phyloP scores from a whole-genome alignment of 1,140 invertebrate genomes.

The Drosophila paulistorum region DNA sequence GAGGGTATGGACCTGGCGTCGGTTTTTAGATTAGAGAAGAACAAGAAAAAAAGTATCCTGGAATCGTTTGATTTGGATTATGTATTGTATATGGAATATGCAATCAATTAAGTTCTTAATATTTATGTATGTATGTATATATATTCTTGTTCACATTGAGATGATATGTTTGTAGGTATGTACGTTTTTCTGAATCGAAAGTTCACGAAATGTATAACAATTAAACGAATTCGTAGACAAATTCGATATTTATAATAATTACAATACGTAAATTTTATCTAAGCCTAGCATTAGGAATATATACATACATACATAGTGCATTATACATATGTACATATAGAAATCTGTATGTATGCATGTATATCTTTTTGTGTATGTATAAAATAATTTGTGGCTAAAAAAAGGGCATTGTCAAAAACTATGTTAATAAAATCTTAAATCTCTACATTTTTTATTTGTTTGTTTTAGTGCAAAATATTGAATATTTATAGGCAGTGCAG shows the following conservation, averaged over 20 bases:
- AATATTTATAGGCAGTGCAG: constrained; percentile 42
- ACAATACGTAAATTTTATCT: background rate
- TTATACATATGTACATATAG: constrained; percentile 9
- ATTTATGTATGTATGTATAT: constrained; percentile 23
- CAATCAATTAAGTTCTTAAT: constrained; percentile 20
- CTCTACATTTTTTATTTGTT: constrained; percentile 26
- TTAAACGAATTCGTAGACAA: background rate
- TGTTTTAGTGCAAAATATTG: constrained; percentile 19
- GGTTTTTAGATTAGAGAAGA: background rate
- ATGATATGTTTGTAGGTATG: constrained; percentile 47
- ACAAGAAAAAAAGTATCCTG: background rate
- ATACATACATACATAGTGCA: constrained; percentile 9
- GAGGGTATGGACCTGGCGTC: background rate
- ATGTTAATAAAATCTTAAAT: constrained; percentile 66
- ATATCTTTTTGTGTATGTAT: background rate
- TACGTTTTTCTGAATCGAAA: constrained; percentile 42
- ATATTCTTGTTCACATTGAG: constrained; percentile 50
- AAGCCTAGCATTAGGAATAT: constrained; percentile 6
- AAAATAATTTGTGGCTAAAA: constrained; percentile 71
- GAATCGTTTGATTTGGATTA: constrained; percentile 27
- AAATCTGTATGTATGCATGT: background rate
- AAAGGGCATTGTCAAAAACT: constrained; percentile 57
- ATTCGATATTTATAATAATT: background rate
- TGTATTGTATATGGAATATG: constrained; percentile 34
- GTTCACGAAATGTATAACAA: constrained; percentile 40